Evolutionary conservation across 2,797 vertebrate genomes (phyloP), one percentile per base, ranked within the genome.

Genomic region (Glossophaga mutica): DNA sequence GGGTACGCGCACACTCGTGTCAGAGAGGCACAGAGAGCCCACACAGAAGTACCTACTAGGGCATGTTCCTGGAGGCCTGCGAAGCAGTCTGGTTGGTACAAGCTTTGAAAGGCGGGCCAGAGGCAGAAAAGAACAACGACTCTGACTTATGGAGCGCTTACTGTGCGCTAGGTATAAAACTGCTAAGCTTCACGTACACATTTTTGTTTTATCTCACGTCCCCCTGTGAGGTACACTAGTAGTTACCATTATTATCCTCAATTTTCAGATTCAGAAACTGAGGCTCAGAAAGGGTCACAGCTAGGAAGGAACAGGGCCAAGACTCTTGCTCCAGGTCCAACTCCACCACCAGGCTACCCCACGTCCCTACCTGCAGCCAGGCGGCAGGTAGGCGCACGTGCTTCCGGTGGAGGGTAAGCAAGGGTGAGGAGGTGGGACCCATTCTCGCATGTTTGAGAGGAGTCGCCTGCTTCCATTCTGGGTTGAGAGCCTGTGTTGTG

Each of bases 1-100:
- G 42, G 70, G 57, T 32, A 12, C 5, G 0, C 6, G 5, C 52
- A 16, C 1, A 5, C 9, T 2, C 2, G 5, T 0, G 22, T 2
- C 24, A 32, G 42, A 48, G 67, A 62, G 52, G n/a, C 18, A 10
- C 15, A 46, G 24, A 9, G 24, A 70, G 26, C 12, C 68, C 1
- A 0, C 0, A 3, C 7, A 18, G 70, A 55, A 78, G 29, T n/a
- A n/a, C 62, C 32, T 65, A 65, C 24, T 29, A 19, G 71, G 62
- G 55, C 44, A n/a, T 29, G 67, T 55, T 37, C 67, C 18, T 3
- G 2, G 32, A 65, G 71, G 15, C 34, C 65, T 4, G 21, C 46
- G 12, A 29, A 88, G 62, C 48, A 73, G 46, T 48, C 73, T 37
- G 15, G 29, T 15, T 44, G 15, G 29, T 15, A 22, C 0, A 1